Percentiles rank a stretch among this genome's conserved stretches.
Conservation (phyloP, 2,797 vertebrate species). For the Rhinella marina region DNA sequence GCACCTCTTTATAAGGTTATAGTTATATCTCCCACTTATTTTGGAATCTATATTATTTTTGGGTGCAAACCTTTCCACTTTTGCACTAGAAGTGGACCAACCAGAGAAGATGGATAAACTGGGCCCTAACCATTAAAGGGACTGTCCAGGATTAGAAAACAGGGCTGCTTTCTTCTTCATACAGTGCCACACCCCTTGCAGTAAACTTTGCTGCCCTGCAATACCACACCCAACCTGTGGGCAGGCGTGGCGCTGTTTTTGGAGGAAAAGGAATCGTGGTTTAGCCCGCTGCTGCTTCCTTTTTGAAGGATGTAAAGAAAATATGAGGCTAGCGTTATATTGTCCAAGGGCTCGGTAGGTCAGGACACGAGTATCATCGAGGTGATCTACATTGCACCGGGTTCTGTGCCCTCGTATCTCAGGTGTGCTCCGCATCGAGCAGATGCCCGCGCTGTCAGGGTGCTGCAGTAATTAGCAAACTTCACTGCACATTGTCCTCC, state of each 20-base stretch:
- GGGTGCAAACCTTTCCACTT: too few relatives aligned
- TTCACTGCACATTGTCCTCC: conserved; percentile 29
- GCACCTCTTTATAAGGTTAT: too few relatives aligned
- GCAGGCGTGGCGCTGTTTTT: neutral
- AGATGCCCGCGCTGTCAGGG: conserved; percentile 43
- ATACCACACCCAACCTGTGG: neutral
- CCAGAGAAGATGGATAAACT: too few relatives aligned
- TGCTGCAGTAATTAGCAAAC: conserved; percentile 53
- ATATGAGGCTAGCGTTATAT: neutral
- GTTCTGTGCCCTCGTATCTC: neutral
- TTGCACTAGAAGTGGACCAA: too few relatives aligned
- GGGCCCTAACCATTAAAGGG: too few relatives aligned
- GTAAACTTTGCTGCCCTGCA: neutral
- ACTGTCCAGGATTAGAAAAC: too few relatives aligned
- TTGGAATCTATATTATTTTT: too few relatives aligned
- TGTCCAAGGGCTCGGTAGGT: neutral
- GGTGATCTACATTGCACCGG: neutral
- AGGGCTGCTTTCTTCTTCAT: too few relatives aligned
- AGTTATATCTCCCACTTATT: too few relatives aligned
- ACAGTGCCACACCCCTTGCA: too few relatives aligned
- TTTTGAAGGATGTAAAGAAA: too few relatives aligned
- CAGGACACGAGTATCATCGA: neutral
- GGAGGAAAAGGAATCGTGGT: neutral
- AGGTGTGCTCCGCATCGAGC: neutral
- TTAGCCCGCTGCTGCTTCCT: neutral